phyloP scores from a whole-genome alignment of 2,888 invertebrate genomes.

The Amphipoea oculea region DNA sequence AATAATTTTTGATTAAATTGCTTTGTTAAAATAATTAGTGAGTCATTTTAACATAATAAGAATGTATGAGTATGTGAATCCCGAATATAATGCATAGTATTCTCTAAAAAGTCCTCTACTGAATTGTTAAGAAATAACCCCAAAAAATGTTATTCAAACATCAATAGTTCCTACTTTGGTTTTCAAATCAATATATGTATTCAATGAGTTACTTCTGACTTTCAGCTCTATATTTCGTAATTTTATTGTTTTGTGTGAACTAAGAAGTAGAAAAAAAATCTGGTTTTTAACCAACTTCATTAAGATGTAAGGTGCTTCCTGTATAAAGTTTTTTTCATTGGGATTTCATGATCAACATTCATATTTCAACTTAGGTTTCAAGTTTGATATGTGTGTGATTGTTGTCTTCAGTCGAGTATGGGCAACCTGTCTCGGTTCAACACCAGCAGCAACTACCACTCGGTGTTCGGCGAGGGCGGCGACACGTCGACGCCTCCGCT shows the following conservation, averaged over 20 bases:
- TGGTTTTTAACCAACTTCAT: neutral
- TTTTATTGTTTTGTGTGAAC: slow-evolving; percentile 21
- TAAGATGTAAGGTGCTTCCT: neutral
- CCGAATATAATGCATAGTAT: neutral
- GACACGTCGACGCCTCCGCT: slow-evolving; percentile 96
- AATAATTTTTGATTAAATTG: neutral
- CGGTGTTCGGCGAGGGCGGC: slow-evolving; percentile 94
- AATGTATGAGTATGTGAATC: slow-evolving; percentile 7
- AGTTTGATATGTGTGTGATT: slow-evolving; percentile 13
- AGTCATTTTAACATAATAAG: neutral
- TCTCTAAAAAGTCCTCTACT: neutral
- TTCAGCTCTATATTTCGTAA: slow-evolving; percentile 29
- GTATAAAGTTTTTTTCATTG: neutral
- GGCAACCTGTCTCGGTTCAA: slow-evolving; percentile 91
- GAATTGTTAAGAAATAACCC: slow-evolving; percentile 20
- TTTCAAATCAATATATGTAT: slow-evolving; percentile 62
- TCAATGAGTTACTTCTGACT: slow-evolving; percentile 43
- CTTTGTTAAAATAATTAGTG: slow-evolving; percentile 8
- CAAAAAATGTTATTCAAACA: slow-evolving; percentile 29
- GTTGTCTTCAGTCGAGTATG: slow-evolving; percentile 90
- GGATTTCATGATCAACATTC: neutral
- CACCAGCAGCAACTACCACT: slow-evolving; percentile 94
- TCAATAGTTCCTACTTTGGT: slow-evolving; percentile 50
- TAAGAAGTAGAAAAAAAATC: neutral
- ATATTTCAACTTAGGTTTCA: neutral